Conservation (phyloP, 1,140 invertebrate species). For the Uloborus diversus region DNA sequence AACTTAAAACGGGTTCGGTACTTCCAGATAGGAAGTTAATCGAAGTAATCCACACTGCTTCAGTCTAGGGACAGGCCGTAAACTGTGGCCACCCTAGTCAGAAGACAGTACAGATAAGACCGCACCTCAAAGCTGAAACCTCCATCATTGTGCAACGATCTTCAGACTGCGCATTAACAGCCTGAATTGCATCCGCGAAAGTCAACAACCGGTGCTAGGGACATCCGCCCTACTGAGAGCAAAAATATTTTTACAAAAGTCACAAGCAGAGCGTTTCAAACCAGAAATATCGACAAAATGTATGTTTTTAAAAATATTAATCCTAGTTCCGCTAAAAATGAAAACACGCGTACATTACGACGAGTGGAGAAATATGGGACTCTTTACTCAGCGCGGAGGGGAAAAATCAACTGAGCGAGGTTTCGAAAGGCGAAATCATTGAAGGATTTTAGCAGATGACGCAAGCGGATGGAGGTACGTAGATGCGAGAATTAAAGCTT, state of each 20-base stretch:
- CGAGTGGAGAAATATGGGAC: no score
- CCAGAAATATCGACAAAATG: no score
- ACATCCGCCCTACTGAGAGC: constrained; percentile 50
- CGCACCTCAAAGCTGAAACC: constrained; percentile 15
- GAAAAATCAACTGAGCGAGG: constrained; percentile 20
- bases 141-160: constrained; percentile 55
- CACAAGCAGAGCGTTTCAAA: no score
- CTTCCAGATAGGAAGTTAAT: constrained; percentile 28
- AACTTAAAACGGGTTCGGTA: constrained; percentile 30
- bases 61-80: constrained; percentile 50
- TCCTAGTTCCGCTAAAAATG: no score
- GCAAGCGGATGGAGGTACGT: constrained; percentile 44
- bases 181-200: constrained; percentile 43
- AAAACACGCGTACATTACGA: no score
- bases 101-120: constrained; percentile 36
- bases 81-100: constrained; percentile 50
- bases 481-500: constrained; percentile 50
- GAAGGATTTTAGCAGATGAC: constrained; percentile 44
- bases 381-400: constrained; percentile 31
- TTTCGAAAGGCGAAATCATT: constrained; percentile 53
- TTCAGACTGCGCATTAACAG: constrained; percentile 41
- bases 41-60: constrained; percentile 32
- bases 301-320: no score
- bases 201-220: constrained; percentile 47
- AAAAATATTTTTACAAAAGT: no score